Conservation (phyloP, 2,888 invertebrate genomes). For the Chloromyia formosa region DNA sequence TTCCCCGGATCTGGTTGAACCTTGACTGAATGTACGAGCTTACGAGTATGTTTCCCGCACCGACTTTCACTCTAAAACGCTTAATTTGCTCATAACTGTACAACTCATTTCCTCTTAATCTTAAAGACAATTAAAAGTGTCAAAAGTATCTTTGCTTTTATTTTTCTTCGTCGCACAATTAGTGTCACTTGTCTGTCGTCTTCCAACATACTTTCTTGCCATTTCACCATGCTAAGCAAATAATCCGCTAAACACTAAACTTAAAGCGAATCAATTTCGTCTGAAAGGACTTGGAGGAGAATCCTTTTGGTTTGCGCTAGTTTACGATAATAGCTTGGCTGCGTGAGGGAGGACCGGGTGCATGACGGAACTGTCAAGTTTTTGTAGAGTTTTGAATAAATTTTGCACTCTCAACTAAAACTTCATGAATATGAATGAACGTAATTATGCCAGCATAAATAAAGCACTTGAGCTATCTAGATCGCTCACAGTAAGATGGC, state of each 20-base stretch:
- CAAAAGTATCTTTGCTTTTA: slow-evolving; percentile 9
- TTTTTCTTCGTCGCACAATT: not conserved
- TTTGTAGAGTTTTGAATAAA: slow-evolving; percentile 48
- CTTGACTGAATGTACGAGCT: no score
- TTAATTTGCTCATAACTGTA: slow-evolving; percentile 1
- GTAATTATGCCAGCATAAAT: slow-evolving; percentile 48
- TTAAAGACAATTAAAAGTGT: slow-evolving; percentile 7
- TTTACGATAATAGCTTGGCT: not conserved
- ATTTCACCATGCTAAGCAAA: not conserved
- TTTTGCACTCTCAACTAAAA: slow-evolving; percentile 47
- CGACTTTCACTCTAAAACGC: not conserved
- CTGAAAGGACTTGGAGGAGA: not conserved
- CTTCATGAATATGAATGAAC: slow-evolving; percentile 49
- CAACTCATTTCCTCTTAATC: not conserved
- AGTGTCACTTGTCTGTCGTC: slow-evolving; percentile 6
- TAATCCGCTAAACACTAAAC: slow-evolving; percentile 16
- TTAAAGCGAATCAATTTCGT: slow-evolving; percentile 15
- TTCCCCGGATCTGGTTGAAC: no score
- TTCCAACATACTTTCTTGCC: not conserved
- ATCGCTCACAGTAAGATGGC: not conserved
- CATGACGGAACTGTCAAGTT: slow-evolving; percentile 47
- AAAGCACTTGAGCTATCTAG: not conserved
- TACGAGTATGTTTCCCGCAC: not conserved
- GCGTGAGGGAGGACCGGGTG: not conserved
- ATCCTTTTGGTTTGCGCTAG: not conserved